Evolutionary conservation across 2,888 invertebrate species (phyloP).

Genomic region (Litoditis marina): DNA sequence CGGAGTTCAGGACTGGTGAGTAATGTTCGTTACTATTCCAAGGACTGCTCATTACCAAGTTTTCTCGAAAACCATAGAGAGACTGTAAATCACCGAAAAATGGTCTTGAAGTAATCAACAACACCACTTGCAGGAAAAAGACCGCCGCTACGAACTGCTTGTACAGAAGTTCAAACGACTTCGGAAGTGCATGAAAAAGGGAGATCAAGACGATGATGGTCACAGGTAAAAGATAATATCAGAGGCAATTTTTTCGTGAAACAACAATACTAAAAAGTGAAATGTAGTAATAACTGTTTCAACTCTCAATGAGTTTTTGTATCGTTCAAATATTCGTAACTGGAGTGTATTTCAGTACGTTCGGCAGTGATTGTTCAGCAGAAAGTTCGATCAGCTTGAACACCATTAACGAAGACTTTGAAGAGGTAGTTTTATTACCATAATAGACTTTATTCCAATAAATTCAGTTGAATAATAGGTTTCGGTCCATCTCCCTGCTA

Average conservation of each 20-base stretch:
- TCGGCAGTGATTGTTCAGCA: constrained; percentile 54
- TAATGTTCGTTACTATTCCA: too few relatives aligned
- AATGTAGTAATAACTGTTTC: too few relatives aligned
- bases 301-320: too few relatives aligned
- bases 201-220: constrained; percentile 25
- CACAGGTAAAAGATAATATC: constrained; percentile 3
- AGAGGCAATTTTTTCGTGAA: too few relatives aligned
- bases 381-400: constrained; percentile 53
- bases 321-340: too few relatives aligned
- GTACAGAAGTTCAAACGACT: constrained; percentile 54
- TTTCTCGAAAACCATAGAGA: too few relatives aligned
- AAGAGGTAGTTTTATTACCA: constrained; percentile 50
- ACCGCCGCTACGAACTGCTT: constrained; percentile 53
- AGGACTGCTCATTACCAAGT: too few relatives aligned
- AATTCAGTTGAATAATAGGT: too few relatives aligned
- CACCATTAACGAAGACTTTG: constrained; percentile 59
- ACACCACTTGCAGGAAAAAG: constrained; percentile 50
- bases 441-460: neutral
- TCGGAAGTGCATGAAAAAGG: constrained; percentile 32
- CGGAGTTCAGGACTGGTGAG: constrained; percentile 49
- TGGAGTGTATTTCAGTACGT: constrained; percentile 41
- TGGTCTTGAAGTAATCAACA: too few relatives aligned
- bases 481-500: neutral
- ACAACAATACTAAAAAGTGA: too few relatives aligned
- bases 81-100: too few relatives aligned